Evolutionary conservation across 2,888 invertebrate species (phyloP).

Genomic region (Plebejus melissa): DNA sequence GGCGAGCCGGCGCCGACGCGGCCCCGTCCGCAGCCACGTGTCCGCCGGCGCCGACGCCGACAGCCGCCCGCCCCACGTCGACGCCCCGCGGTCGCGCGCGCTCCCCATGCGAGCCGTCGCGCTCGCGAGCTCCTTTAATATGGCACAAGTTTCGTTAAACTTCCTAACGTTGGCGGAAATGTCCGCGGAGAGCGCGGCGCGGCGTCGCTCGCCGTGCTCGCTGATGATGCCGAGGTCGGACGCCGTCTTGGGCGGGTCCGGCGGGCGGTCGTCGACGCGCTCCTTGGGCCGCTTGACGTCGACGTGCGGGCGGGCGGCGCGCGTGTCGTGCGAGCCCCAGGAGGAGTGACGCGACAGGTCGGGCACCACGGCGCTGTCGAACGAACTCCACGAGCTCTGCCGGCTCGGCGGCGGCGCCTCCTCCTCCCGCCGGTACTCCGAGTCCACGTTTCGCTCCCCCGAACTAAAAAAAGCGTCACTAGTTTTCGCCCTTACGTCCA

Average conservation of each 20-base stretch:
- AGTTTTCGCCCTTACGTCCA: constrained; percentile 66
- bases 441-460: constrained; percentile 84
- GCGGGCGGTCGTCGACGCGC: constrained; percentile 46
- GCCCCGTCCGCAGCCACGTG: constrained; percentile 69
- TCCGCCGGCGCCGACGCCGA: constrained; percentile 82
- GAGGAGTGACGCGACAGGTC: constrained; percentile 88
- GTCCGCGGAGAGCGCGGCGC: constrained; percentile 40
- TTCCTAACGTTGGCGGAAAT: constrained; percentile 64
- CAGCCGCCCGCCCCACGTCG: constrained; percentile 72
- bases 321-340: constrained; percentile 88
- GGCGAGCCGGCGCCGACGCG: constrained; percentile 56
- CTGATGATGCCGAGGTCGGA: constrained; percentile 62
- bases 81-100: constrained; percentile 57
- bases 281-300: constrained; percentile 55
- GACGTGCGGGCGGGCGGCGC: constrained; percentile 53
- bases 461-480: constrained; percentile 85
- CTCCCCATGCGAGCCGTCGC: constrained; percentile 63
- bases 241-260: constrained; percentile 41
- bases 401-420: constrained; percentile 68
- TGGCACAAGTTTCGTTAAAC: constrained; percentile 80
- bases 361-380: constrained; percentile 86
- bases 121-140: constrained; percentile 76
- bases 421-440: constrained; percentile 58
- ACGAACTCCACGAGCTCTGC: constrained; percentile 88
- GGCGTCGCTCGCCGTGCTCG: constrained; percentile 52